These are phyloP conservation scores for Ovis canadensis DNA, from an alignment of 2,113 vertebrate species.

Conservation along the genomic window DNA sequence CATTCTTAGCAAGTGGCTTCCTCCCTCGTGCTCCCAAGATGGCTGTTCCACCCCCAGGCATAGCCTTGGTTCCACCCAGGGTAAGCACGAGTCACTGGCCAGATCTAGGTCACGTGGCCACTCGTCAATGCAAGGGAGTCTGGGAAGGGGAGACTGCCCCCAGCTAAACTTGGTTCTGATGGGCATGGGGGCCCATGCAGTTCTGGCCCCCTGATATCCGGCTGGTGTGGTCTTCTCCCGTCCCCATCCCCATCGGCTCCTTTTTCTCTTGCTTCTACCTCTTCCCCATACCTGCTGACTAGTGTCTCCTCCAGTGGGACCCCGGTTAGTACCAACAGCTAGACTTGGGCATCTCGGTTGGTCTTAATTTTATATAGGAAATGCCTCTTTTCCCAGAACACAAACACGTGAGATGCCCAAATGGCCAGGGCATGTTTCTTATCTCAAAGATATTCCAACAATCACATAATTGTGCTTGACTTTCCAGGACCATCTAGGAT, in stretches of 20 bases:
- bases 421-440: background rate
- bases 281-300: background rate
- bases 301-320: background rate
- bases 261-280: background rate
- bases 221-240: too few relatives aligned
- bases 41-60: background rate
- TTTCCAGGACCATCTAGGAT: background rate
- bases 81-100: background rate
- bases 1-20: too few relatives aligned
- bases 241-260: fast-evolving
- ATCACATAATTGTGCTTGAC: background rate
- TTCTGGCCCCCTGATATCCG: background rate
- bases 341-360: background rate
- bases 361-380: background rate
- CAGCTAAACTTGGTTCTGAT: background rate
- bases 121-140: background rate
- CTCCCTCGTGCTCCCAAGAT: background rate
- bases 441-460: background rate
- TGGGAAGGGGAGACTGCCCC: background rate
- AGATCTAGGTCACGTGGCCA: background rate
- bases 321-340: background rate
- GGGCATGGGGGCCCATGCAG: background rate
- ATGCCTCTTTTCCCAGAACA: background rate
- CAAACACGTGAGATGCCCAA: background rate
- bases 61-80: fast-evolving